These are phyloP conservation scores for Stratiolaelaps scimitus DNA, from an alignment of 1,140 invertebrate genomes.

Conservation along the genomic window DNA sequence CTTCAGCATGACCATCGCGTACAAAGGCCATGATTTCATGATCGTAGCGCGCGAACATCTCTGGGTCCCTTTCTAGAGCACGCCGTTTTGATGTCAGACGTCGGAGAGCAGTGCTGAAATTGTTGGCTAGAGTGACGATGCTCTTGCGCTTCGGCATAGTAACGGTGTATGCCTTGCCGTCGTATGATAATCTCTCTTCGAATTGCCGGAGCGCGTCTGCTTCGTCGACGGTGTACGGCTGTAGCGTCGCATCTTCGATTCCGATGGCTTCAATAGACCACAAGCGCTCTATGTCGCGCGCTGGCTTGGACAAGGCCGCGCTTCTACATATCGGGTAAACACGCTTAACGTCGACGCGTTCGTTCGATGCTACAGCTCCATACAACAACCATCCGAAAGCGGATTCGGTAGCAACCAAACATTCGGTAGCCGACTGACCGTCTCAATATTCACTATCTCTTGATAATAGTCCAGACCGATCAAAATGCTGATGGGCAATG, in stretches of 20 bases:
- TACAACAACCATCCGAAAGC: not conserved
- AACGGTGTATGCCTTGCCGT: not conserved
- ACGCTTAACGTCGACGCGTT: not conserved
- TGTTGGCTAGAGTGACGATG: not conserved
- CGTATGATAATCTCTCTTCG: not conserved
- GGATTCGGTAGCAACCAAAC: not conserved
- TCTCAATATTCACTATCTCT: not conserved
- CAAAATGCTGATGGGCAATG: not conserved
- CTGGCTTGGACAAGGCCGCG: not conserved
- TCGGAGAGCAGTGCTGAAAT: not conserved
- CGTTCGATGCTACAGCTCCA: not conserved
- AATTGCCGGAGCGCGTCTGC: not conserved
- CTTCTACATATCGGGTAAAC: not conserved
- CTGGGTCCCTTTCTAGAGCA: not conserved
- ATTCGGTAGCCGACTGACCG: not conserved
- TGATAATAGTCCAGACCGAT: not conserved
- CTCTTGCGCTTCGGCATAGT: not conserved
- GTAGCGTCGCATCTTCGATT: not conserved
- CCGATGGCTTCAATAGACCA: slow-evolving; percentile 2
- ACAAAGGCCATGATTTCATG: not conserved
- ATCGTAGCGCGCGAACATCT: not conserved
- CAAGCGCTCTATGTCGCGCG: no score
- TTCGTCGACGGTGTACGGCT: not conserved
- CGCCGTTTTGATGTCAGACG: not conserved
- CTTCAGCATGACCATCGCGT: not conserved